A percentile compares a stretch with the other conserved stretches of the same genome.
Conservation (phyloP, 2,888 invertebrate genomes). For the Epiblema foenella region DNA sequence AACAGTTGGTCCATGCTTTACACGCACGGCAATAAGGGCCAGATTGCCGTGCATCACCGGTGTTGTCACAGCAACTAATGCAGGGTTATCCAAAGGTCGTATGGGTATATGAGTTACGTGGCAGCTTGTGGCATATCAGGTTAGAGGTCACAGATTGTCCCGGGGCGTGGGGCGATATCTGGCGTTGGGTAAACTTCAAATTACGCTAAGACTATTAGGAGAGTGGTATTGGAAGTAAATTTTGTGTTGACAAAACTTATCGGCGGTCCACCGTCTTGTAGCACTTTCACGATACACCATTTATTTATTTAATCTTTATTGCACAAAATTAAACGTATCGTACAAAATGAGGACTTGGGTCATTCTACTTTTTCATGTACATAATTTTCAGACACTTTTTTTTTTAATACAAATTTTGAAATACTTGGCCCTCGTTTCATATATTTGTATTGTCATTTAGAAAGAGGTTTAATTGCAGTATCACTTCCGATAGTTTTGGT, state of each 20-base stretch:
- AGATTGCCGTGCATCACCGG: slow-evolving; percentile 14
- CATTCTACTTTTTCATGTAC: too few relatives aligned
- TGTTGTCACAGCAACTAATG: neutral
- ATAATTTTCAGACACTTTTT: too few relatives aligned
- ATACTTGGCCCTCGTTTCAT: too few relatives aligned
- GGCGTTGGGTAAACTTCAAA: slow-evolving; percentile 34
- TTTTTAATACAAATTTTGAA: too few relatives aligned
- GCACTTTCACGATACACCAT: neutral
- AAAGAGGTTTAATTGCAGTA: too few relatives aligned
- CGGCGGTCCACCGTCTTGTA: neutral
- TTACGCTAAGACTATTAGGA: slow-evolving; percentile 39
- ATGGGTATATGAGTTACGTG: slow-evolving; percentile 11
- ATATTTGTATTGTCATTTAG: too few relatives aligned
- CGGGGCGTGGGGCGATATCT: slow-evolving; percentile 43
- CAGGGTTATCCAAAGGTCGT: slow-evolving; percentile 31
- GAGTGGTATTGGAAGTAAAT: slow-evolving; percentile 41
- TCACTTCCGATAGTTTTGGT: too few relatives aligned
- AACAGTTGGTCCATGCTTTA: slow-evolving; percentile 7
- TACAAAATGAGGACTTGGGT: too few relatives aligned
- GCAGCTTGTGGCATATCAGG: slow-evolving; percentile 15
- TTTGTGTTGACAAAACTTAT: slow-evolving; percentile 19
- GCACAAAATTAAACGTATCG: too few relatives aligned
- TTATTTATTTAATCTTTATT: too few relatives aligned
- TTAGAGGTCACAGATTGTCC: neutral
- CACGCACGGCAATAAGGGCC: slow-evolving; percentile 12